Conservation (phyloP, 2,113 vertebrate species). For the Vireo altiloquus region DNA sequence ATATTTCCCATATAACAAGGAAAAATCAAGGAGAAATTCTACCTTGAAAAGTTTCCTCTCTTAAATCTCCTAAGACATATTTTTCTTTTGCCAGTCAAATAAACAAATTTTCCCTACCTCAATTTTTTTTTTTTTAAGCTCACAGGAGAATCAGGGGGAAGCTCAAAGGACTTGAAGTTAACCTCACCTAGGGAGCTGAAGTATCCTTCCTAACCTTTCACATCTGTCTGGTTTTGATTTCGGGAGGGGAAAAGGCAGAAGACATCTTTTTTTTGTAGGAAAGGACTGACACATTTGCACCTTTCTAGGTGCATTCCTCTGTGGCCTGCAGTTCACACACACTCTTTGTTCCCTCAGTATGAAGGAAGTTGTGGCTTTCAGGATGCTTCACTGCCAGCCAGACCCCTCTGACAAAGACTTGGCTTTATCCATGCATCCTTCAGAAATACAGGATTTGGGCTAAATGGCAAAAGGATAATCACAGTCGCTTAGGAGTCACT, state of each 20-base stretch:
- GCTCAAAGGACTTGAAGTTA: not conserved
- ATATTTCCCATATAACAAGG: not conserved
- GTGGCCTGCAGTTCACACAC: not conserved
- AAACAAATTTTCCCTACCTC: not conserved
- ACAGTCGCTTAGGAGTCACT: fast-evolving
- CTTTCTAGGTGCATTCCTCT: not conserved
- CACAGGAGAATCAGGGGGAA: not conserved
- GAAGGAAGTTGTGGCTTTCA: not conserved
- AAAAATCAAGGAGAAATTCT: not conserved
- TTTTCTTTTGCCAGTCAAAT: not conserved
- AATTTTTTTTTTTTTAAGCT: not conserved
- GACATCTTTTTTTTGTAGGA: not conserved
- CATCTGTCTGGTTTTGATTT: not conserved
- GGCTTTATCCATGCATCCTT: not conserved
- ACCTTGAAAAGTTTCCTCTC: not conserved
- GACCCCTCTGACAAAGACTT: not conserved
- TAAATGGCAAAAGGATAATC: not conserved
- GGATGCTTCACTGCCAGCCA: not conserved
- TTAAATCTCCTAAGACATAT: not conserved
- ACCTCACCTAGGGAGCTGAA: not conserved
- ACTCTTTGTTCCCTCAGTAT: not conserved
- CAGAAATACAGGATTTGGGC: not conserved
- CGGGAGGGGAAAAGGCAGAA: not conserved
- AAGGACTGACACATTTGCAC: not conserved
- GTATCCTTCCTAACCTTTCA: not conserved